These are phyloP conservation scores for Pterophyllum scalare DNA, from an alignment of 2,113 vertebrate species.

Conservation along the genomic window DNA sequence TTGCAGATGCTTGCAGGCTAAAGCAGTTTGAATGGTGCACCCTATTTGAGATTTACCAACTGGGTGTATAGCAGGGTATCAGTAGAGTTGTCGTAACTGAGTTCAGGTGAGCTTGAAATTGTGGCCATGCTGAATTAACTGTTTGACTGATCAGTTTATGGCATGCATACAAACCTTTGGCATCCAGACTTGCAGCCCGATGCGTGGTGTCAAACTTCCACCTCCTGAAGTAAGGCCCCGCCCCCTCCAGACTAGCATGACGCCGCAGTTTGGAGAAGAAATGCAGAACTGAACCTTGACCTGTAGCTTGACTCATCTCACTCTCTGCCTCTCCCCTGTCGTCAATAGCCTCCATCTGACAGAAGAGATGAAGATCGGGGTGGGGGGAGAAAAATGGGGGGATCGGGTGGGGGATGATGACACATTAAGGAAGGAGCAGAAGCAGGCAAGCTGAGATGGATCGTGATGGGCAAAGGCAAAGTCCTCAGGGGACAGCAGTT, in stretches of 20 bases:
- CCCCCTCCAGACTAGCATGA: constrained; percentile 93
- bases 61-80: not conserved
- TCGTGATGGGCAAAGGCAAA: constrained; percentile 35
- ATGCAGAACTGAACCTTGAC: constrained; percentile 85
- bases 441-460: constrained; percentile 44
- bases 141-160: not conserved
- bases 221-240: constrained; percentile 92
- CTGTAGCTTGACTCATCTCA: constrained; percentile 43
- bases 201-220: constrained; percentile 94
- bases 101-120: not conserved
- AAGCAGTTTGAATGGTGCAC: not conserved
- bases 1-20: no score
- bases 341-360: constrained; percentile 77
- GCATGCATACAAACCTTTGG: constrained; percentile 84
- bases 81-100: not conserved
- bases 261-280: constrained; percentile 91
- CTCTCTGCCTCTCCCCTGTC: constrained; percentile 61
- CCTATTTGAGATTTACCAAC: not conserved
- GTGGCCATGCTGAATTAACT: not conserved
- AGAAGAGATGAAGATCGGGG: constrained; percentile 22
- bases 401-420: constrained; percentile 41
- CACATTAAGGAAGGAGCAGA: constrained; percentile 31
- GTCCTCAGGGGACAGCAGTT: constrained; percentile 44
- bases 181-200: constrained; percentile 93
- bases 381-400: not conserved